A percentile compares a stretch with the other conserved stretches of the same genome.
phyloP scores from a whole-genome alignment of 2,797 vertebrate species.

The Rhynchotus rufescens region DNA sequence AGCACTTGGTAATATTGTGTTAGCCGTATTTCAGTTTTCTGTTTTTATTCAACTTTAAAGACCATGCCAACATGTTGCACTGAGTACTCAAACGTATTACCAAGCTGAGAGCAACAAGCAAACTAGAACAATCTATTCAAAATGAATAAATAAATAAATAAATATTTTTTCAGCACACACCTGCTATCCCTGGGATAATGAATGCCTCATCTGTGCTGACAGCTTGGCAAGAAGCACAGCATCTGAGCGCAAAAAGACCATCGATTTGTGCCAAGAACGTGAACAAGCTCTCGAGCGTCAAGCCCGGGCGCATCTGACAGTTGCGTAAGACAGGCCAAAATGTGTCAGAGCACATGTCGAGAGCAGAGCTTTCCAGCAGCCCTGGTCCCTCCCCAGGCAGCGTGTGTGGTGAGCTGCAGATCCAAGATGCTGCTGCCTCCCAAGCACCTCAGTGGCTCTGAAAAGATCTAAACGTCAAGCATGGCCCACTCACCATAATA shows the following conservation, averaged over 20 bases:
- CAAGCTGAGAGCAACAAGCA: not conserved
- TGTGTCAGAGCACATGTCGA: not conserved
- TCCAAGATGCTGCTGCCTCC: not conserved
- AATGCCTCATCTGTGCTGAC: not conserved
- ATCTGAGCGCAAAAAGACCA: accelerated
- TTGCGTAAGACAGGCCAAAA: not conserved
- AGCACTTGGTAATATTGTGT: not conserved
- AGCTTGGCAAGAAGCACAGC: not conserved
- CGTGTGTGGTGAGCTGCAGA: not conserved
- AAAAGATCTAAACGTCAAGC: not conserved
- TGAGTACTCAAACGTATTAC: not conserved
- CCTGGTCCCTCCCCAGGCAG: not conserved
- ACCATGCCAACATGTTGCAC: not conserved
- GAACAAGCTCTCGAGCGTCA: not conserved
- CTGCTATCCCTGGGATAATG: not conserved
- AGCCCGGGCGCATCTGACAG: not conserved
- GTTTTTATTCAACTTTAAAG: not conserved
- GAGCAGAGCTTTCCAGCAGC: not conserved
- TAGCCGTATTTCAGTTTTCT: not conserved
- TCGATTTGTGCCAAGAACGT: not conserved
- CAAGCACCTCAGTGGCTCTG: not conserved
- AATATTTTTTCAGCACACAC: not conserved
- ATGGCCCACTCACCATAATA: not conserved
- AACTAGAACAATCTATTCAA: not conserved
- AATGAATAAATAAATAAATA: too few species aligned